Evolutionary conservation across 2,888 invertebrate species (phyloP).

Genomic region (Philhelius pedissequus): DNA sequence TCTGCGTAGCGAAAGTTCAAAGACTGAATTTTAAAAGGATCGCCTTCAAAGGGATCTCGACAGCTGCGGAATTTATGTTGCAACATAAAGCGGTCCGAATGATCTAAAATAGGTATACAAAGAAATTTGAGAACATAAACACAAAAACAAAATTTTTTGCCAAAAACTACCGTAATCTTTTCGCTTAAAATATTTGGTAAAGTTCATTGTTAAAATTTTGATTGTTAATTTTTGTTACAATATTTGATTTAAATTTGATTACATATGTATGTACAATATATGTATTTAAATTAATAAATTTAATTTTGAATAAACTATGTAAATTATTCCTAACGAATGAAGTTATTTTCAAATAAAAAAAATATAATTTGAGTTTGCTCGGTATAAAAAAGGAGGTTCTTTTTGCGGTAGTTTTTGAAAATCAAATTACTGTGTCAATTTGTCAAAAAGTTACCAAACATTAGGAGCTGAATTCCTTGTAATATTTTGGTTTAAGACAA

Average conservation of each 20-base stretch:
- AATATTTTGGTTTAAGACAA: too few relatives aligned
- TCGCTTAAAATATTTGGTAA: slow-evolving; percentile 29
- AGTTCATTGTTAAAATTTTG: slow-evolving; percentile 27
- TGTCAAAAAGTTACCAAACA: too few relatives aligned
- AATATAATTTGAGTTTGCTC: background rate
- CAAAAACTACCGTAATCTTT: slow-evolving; percentile 11
- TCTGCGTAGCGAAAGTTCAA: slow-evolving; percentile 76
- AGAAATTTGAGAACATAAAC: background rate
- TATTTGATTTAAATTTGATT: background rate
- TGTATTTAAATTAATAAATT: background rate
- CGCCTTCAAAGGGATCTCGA: slow-evolving; percentile 73
- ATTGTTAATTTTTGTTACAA: background rate
- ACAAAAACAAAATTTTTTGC: background rate
- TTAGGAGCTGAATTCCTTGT: too few relatives aligned
- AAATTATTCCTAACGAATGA: background rate
- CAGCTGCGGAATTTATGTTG: slow-evolving; percentile 34
- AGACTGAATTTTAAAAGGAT: slow-evolving; percentile 76
- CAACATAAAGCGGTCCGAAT: slow-evolving; percentile 66
- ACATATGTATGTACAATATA: too few relatives aligned
- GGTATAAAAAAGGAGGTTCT: background rate
- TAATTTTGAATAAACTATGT: background rate
- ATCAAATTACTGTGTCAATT: too few relatives aligned
- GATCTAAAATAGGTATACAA: background rate
- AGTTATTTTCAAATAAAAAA: background rate
- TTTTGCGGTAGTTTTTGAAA: too few relatives aligned